Evolutionary conservation across 2,113 vertebrate genomes (phyloP).

Genomic region (Pelodiscus sinensis): DNA sequence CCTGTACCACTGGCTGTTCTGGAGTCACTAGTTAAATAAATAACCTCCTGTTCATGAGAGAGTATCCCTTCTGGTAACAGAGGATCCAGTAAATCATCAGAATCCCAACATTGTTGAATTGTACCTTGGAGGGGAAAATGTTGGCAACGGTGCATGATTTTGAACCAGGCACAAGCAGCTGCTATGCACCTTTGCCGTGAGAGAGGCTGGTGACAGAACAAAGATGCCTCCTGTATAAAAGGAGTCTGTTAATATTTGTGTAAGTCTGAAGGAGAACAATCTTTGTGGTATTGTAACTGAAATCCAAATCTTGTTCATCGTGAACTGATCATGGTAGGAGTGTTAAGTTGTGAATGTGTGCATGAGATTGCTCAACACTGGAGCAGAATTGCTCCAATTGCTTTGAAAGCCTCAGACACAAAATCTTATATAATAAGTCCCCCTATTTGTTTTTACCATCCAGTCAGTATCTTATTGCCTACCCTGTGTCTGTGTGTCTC

Average conservation of each 20-base stretch:
- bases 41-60: not conserved
- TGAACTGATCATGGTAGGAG: not conserved
- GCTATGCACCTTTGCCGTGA: not conserved
- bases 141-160: not conserved
- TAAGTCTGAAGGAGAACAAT: rapidly evolving
- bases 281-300: not conserved
- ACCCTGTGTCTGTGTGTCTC: not conserved
- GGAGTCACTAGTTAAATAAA: not conserved
- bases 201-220: no score
- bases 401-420: not conserved
- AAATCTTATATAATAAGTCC: not conserved
- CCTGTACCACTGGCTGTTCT: not conserved
- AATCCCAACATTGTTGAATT: not conserved
- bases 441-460: not conserved
- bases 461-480: not conserved
- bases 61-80: not conserved
- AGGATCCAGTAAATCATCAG: not conserved
- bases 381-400: not conserved
- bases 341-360: not conserved
- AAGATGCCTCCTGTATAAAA: not conserved
- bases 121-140: not conserved
- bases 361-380: not conserved
- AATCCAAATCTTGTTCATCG: not conserved
- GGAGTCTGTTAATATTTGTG: not conserved
- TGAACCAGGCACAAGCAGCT: not conserved